phyloP scores from a whole-genome alignment of 2,797 vertebrate genomes.

The Staurois parvus region DNA sequence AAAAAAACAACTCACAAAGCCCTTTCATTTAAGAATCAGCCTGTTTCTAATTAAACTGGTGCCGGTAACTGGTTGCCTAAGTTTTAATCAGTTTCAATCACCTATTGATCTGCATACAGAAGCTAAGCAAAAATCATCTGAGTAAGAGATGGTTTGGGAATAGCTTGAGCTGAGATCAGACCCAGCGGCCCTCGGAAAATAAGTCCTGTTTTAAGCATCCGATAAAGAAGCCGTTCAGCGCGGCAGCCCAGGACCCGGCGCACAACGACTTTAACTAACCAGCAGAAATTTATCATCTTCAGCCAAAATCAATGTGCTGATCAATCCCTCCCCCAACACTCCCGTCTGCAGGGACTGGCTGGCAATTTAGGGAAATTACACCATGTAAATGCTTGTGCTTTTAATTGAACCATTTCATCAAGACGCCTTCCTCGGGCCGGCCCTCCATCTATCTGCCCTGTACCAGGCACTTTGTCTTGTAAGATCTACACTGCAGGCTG shows the following conservation, averaged over 20 bases:
- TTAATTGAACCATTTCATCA: slow-evolving; percentile 90
- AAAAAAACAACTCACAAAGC: slow-evolving; percentile 33
- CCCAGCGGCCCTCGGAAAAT: slow-evolving; percentile 84
- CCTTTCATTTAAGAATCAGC: slow-evolving; percentile 80
- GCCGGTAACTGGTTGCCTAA: slow-evolving; percentile 85
- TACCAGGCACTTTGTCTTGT: slow-evolving; percentile 55
- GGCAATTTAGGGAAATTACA: slow-evolving; percentile 91
- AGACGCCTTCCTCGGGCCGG: slow-evolving; percentile 76
- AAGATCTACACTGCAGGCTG: slow-evolving; percentile 75
- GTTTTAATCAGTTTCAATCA: slow-evolving; percentile 87
- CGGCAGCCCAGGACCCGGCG: slow-evolving; percentile 83
- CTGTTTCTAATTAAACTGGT: slow-evolving; percentile 84
- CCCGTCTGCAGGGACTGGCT: slow-evolving; percentile 87
- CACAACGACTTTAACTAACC: slow-evolving; percentile 92
- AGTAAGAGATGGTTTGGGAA: slow-evolving; percentile 72
- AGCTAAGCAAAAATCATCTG: slow-evolving; percentile 80
- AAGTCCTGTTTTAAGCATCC: slow-evolving; percentile 87
- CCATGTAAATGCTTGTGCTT: slow-evolving; percentile 87
- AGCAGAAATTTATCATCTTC: slow-evolving; percentile 92
- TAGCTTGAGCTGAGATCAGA: slow-evolving; percentile 84
- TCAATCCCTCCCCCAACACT: slow-evolving; percentile 84
- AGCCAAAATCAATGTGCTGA: slow-evolving; percentile 88
- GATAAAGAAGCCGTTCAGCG: slow-evolving; percentile 88
- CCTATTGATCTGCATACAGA: slow-evolving; percentile 82
- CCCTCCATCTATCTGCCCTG: slow-evolving; percentile 70